Conservation (phyloP, 1,140 invertebrate genomes). For the Scaptomyza montana region DNA sequence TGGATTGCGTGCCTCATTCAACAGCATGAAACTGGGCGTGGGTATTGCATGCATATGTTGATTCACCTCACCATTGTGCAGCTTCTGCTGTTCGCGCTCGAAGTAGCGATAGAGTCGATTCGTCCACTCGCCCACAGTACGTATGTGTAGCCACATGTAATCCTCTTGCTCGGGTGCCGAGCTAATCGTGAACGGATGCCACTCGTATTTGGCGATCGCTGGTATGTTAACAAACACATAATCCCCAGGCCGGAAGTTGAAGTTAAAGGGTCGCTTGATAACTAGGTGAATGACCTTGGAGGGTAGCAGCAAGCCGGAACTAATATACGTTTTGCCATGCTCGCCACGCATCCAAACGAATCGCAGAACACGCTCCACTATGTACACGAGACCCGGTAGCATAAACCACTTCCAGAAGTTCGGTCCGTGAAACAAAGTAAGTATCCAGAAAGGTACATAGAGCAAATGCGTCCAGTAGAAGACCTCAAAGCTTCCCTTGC, state of each 20-base stretch:
- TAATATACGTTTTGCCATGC: slow-evolving; percentile 92
- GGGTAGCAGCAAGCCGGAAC: slow-evolving; percentile 92
- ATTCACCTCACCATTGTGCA: slow-evolving; percentile 87
- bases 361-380: slow-evolving; percentile 88
- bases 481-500: slow-evolving; percentile 96
- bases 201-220: slow-evolving; percentile 95
- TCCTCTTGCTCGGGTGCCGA: slow-evolving; percentile 97
- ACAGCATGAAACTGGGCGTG: slow-evolving; percentile 64
- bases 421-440: slow-evolving; percentile 94
- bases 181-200: slow-evolving; percentile 99
- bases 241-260: slow-evolving; percentile 96
- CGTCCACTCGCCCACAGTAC: slow-evolving; percentile 97
- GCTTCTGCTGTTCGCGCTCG: slow-evolving; percentile 90
- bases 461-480: slow-evolving; percentile 98
- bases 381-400: slow-evolving; percentile 91
- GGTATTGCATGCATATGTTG: slow-evolving; percentile 74
- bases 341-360: slow-evolving; percentile 87
- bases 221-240: slow-evolving; percentile 98
- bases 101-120: slow-evolving; percentile 95
- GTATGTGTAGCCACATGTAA: slow-evolving; percentile 96
- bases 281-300: slow-evolving; percentile 94
- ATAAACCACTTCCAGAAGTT: slow-evolving; percentile 99
- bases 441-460: slow-evolving; percentile 94
- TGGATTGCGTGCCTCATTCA: slow-evolving; percentile 66
- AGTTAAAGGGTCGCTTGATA: slow-evolving; percentile 92